Base-by-base conservation (phyloP, 2,888 invertebrate genomes). In the Phytoseiulus persimilis region DNA sequence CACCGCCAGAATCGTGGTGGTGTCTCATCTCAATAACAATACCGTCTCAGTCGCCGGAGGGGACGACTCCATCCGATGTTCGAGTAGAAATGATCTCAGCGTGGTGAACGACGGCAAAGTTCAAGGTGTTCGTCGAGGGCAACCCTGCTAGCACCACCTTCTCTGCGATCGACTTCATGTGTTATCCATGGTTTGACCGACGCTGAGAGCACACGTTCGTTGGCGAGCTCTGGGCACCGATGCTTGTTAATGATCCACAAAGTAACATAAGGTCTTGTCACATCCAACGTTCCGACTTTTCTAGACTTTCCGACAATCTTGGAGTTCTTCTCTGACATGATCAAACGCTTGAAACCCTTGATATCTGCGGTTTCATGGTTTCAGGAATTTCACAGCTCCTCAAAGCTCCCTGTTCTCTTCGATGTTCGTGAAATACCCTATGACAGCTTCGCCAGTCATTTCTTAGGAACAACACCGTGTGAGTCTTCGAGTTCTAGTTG, bases 91-190 rank as follows among this genome's bases (percentile, higher is more conserved):
- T 65, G 65, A 65, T 65, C 65, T 65, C 65, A 23, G 5, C 65
- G 18, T 65, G 65, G 14, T 65, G 23, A 65, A 65, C 65, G 18
- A 65, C 65, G 65, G 65, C 65, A 65, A 65, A 14, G 65, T 65
- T 65, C 9, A 28, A 11, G 65, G 5, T 65, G 65, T 14, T 65
- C 65, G 65, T 65, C 65, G 65, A 65, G 65, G 65, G 65, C 65
- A 65, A 65, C 65, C 65, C 65, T 65, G 65, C 65, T 23, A 65
- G 65, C 65, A 65, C 65, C 65, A 65, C 65, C 65, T 65, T 65
- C 65, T 65, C 65, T 65, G 65, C 65, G 65, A 65, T 65, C 65
- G 65, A 65, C 65, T 65, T 65, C 65, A 65, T 65, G 65, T 65
- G 28, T 65, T 28, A 65, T 65, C 65, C 65, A 65, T 65, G 5